Evolutionary conservation across 2,888 invertebrate genomes (phyloP).

Genomic region (Hesperia comma): DNA sequence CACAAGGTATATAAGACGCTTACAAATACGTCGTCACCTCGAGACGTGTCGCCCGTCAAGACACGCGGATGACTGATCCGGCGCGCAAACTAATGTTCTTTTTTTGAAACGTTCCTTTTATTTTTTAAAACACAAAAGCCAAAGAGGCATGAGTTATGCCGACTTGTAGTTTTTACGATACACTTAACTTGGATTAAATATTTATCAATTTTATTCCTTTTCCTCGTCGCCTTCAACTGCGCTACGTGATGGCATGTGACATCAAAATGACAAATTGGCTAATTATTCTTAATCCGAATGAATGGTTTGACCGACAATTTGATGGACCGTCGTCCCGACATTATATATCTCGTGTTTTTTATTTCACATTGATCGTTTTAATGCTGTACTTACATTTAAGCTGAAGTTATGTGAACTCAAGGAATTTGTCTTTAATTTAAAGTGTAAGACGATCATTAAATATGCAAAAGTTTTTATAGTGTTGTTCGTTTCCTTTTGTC

Average conservation of each 20-base stretch:
- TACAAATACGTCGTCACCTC: conserved; percentile 48
- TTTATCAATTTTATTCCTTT: conserved; percentile 71
- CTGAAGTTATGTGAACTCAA: not conserved
- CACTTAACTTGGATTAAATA: conserved; percentile 76
- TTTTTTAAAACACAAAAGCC: conserved; percentile 78
- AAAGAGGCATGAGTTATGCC: conserved; percentile 78
- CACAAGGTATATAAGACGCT: not conserved
- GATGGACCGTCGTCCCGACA: conserved; percentile 65
- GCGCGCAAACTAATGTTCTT: conserved; percentile 78
- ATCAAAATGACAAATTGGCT: conserved; percentile 83
- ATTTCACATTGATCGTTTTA: conserved; percentile 52
- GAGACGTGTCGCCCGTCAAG: conserved; percentile 72
- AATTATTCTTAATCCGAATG: conserved; percentile 81
- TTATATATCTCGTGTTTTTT: conserved; percentile 50
- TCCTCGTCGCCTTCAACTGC: conserved; percentile 52
- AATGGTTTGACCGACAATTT: conserved; percentile 68
- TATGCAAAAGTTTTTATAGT: conserved; percentile 14
- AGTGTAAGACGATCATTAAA: conserved; percentile 6
- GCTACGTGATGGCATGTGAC: conserved; percentile 83
- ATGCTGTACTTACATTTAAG: conserved; percentile 47
- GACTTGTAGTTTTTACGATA: conserved; percentile 81
- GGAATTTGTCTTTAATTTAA: conserved; percentile 5
- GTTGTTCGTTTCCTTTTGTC: not conserved
- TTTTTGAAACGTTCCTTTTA: conserved; percentile 68
- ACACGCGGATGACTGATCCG: conserved; percentile 79